phyloP scores from a whole-genome alignment of 2,113 vertebrate species.

The Pangasianodon gigas region DNA sequence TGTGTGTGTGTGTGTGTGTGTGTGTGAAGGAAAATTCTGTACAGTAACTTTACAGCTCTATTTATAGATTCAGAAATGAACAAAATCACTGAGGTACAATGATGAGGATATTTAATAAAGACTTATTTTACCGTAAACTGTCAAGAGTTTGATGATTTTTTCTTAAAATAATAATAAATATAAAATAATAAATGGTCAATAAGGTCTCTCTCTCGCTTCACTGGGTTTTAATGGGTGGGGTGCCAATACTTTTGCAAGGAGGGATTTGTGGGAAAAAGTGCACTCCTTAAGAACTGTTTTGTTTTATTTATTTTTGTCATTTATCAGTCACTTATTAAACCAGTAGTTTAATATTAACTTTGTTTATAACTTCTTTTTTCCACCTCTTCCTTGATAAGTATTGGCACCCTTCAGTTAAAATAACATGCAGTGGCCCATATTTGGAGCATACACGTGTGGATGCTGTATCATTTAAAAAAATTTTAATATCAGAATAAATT shows the following conservation, averaged over 20 bases:
- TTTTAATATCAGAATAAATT: background rate
- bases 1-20: background rate
- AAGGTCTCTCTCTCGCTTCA: background rate
- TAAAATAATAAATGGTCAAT: background rate
- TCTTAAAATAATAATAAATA: background rate
- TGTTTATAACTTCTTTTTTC: no score
- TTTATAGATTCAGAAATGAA: conserved; percentile 49
- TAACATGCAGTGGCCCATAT: background rate
- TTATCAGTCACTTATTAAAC: background rate
- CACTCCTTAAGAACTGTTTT: background rate
- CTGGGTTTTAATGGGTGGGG: background rate
- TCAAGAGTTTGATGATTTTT: background rate
- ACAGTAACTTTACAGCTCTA: conserved; percentile 47
- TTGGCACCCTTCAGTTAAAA: background rate
- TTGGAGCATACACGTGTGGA: background rate
- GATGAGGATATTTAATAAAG: conserved; percentile 70
- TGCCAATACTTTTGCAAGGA: background rate
- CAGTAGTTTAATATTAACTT: no score
- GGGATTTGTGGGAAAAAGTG: background rate
- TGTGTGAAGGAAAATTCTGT: conserved; percentile 56
- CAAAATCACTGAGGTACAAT: conserved; percentile 53
- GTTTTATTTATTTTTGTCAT: background rate
- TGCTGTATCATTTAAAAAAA: background rate
- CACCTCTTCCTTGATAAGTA: background rate
- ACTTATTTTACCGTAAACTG: conserved; percentile 68